phyloP scores from a whole-genome alignment of 2,797 vertebrate genomes.

The Uromys caudimaculatus region DNA sequence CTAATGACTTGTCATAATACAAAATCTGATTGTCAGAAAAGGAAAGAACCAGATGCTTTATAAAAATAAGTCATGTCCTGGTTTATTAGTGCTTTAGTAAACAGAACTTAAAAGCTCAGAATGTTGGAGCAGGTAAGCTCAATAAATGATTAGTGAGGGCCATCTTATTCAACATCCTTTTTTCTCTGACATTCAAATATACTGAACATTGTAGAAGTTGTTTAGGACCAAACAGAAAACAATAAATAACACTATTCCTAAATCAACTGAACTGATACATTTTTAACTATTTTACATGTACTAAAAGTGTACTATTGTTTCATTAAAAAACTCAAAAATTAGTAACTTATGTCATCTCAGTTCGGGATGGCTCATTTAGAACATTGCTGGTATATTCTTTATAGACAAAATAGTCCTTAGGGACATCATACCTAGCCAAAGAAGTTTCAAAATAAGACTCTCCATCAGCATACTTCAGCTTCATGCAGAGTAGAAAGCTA shows the following conservation, averaged over 20 bases:
- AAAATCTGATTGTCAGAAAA: not conserved
- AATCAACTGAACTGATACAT: not conserved
- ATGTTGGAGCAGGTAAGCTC: not conserved
- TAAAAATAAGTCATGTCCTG: slow-evolving; percentile 1
- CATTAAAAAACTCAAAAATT: not conserved
- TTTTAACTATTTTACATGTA: not conserved
- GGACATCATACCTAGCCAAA: not conserved
- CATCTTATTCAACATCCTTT: not conserved
- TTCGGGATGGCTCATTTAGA: not conserved
- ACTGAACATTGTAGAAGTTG: not conserved
- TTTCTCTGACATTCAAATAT: not conserved
- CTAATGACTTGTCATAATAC: not conserved
- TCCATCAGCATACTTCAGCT: not conserved
- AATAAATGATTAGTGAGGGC: not conserved
- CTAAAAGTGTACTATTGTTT: not conserved
- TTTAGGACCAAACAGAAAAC: not conserved
- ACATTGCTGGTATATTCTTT: not conserved
- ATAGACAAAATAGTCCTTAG: not conserved
- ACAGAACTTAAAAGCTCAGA: not conserved
- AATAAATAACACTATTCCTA: not conserved
- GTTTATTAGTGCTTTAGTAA: not conserved
- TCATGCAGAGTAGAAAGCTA: not conserved
- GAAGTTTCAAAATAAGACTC: not conserved
- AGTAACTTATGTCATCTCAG: not conserved
- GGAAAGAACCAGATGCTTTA: not conserved